Evolutionary conservation across 2,797 vertebrate species (phyloP).

Genomic region (Pseudochaenichthys georgianus): DNA sequence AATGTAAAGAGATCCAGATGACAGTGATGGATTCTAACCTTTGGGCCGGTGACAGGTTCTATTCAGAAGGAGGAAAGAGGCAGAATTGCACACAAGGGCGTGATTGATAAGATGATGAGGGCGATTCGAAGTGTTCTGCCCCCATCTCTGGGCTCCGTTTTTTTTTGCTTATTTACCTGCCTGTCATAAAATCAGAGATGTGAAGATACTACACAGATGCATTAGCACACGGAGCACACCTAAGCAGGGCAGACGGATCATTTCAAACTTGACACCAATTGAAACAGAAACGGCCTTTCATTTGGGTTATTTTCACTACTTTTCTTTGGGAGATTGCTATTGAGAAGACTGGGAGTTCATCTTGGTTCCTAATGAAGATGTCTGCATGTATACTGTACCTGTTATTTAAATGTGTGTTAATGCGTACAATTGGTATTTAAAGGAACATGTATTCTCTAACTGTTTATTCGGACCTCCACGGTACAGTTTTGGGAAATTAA

Average conservation of each 20-base stretch:
- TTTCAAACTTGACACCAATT: neutral
- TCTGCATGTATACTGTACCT: too few relatives aligned
- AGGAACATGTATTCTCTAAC: neutral
- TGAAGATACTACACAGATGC: conserved; percentile 4
- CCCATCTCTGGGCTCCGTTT: conserved; percentile 20
- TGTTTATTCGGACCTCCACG: neutral
- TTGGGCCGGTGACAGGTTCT: conserved; percentile 41
- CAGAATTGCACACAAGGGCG: neutral
- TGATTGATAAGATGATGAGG: conserved; percentile 37
- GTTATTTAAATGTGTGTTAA: neutral
- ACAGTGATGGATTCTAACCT: conserved; percentile 58
- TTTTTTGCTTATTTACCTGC: conserved; percentile 27
- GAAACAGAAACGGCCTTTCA: neutral
- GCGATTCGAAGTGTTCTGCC: conserved; percentile 12
- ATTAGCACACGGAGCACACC: neutral
- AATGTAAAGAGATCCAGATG: conserved; percentile 44
- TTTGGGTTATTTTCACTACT: too few relatives aligned
- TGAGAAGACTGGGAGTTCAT: neutral
- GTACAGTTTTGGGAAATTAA: neutral
- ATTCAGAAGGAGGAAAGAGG: conserved; percentile 25
- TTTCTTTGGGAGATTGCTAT: too few relatives aligned
- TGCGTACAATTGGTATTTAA: neutral
- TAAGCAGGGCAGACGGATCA: neutral
- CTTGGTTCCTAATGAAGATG: neutral
- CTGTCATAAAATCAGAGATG: neutral